These are phyloP conservation scores for Eleutherodactylus coqui DNA, from an alignment of 2,797 vertebrate species.

Conservation along the genomic window DNA sequence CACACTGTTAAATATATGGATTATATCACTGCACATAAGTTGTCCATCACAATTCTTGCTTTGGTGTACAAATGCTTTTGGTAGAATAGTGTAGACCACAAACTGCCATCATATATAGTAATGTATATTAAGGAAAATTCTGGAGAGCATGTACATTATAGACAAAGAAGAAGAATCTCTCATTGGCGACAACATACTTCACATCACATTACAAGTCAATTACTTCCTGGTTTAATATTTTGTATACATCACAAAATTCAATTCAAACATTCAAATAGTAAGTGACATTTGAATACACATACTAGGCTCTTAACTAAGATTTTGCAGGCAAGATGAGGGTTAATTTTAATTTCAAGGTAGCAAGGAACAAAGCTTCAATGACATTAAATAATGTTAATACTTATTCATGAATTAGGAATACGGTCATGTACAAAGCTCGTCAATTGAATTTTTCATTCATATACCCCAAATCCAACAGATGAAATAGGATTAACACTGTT, in stretches of 20 bases:
- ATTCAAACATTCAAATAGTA: neutral
- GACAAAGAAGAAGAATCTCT: too few species aligned
- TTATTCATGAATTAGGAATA: constrained; percentile 51
- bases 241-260: neutral
- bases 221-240: neutral
- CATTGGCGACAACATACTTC: too few species aligned
- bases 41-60: too few species aligned
- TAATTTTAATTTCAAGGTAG: constrained; percentile 36
- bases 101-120: neutral
- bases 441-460: constrained; percentile 54
- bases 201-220: too few species aligned
- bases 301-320: neutral
- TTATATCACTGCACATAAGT: too few species aligned
- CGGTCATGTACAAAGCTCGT: constrained; percentile 38
- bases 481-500: constrained; percentile 60
- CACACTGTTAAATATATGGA: too few species aligned
- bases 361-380: constrained; percentile 47
- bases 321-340: neutral
- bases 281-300: neutral
- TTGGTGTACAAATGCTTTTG: too few species aligned
- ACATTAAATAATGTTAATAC: constrained; percentile 58
- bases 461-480: constrained; percentile 58
- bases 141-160: neutral
- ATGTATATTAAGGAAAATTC: neutral
- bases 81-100: too few species aligned